Conservation (phyloP, 2,797 vertebrate genomes). For the Rhabdomys pumilio region DNA sequence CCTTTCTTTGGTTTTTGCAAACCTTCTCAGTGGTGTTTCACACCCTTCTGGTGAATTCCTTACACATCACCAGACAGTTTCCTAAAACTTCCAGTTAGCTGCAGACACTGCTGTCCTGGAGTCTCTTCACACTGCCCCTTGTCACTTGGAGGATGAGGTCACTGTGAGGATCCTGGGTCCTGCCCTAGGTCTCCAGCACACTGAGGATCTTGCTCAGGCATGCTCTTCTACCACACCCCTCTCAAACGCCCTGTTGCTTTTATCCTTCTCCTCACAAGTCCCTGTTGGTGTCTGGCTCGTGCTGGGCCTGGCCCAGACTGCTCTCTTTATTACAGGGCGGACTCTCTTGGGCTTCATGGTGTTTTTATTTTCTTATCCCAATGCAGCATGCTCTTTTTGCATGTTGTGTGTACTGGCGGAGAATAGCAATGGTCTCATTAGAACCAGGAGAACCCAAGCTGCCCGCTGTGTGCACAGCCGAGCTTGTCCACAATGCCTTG, state of each 20-base stretch:
- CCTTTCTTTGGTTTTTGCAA: neutral
- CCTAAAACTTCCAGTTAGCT: neutral
- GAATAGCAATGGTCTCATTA: fast-evolving
- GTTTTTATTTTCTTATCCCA: no score
- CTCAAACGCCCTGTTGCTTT: fast-evolving
- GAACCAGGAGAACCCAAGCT: neutral
- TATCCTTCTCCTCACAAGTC: fast-evolving
- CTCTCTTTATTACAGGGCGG: no score
- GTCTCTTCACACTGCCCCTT: fast-evolving
- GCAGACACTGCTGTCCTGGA: no score
- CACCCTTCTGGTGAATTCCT: neutral
- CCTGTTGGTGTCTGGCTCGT: neutral
- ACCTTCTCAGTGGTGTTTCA: no score
- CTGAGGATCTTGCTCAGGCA: neutral
- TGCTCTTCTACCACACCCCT: no score
- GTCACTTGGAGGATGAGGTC: neutral
- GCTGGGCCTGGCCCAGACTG: fast-evolving
- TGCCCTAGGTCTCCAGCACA: fast-evolving
- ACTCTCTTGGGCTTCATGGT: no score
- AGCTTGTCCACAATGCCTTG: fast-evolving
- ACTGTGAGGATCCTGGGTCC: fast-evolving
- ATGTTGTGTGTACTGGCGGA: no score
- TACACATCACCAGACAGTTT: no score
- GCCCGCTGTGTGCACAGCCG: fast-evolving
- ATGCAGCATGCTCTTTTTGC: neutral